phyloP scores from a whole-genome alignment of 2,113 vertebrate species.

The Hydropotes inermis region DNA sequence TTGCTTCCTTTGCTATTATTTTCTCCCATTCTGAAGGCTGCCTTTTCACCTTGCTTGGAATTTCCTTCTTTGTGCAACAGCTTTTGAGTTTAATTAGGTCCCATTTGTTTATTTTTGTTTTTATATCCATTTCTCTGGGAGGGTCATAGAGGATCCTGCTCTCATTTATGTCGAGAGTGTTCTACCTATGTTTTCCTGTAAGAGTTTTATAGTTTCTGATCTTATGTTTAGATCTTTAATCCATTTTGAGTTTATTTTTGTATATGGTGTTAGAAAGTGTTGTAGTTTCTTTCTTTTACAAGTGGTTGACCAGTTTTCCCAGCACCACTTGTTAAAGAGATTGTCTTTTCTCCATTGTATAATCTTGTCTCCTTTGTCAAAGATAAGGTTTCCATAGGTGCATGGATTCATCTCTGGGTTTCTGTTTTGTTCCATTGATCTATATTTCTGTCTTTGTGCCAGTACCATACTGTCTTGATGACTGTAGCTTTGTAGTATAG shows the following conservation, averaged over 20 bases:
- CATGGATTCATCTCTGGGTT: not conserved
- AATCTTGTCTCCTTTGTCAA: not conserved
- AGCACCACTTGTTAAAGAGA: not conserved
- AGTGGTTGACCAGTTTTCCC: not conserved
- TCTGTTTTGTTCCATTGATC: not conserved
- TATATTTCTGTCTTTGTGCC: not conserved
- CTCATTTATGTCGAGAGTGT: not conserved
- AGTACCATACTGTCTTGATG: not conserved
- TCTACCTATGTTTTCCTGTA: not conserved
- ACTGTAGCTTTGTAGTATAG: not conserved
- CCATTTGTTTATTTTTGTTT: not conserved
- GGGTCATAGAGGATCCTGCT: not conserved
- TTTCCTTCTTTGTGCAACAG: not conserved
- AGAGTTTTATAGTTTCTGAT: not conserved
- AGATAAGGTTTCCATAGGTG: not conserved
- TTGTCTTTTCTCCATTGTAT: not conserved
- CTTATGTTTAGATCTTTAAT: not conserved
- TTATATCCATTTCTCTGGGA: not conserved
- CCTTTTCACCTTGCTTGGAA: not conserved
- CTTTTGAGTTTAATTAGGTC: not conserved
- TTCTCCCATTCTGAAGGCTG: not conserved
- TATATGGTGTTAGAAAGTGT: not conserved
- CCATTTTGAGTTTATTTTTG: not conserved
- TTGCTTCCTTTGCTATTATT: not conserved
- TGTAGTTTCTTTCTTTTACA: not conserved